Conservation (phyloP, 2,113 vertebrate genomes). For the Petromus typicus region DNA sequence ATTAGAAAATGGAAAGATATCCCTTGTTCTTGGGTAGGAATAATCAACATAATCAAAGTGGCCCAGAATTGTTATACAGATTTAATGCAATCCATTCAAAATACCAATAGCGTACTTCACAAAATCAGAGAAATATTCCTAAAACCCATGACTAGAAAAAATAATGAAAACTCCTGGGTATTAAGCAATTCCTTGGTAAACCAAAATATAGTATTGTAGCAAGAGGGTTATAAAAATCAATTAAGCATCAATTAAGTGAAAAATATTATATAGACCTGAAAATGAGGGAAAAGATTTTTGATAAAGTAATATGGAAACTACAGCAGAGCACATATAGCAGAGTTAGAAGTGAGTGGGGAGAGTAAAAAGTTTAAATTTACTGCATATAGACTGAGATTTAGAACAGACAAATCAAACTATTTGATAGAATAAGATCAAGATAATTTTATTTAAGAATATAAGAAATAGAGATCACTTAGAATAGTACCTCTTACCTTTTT, state of each 20-base stretch:
- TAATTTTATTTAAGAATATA: background rate
- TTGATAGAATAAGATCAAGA: background rate
- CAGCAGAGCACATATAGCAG: background rate
- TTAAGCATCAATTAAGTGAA: background rate
- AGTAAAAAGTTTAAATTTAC: background rate
- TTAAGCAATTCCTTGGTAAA: background rate
- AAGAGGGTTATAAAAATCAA: background rate
- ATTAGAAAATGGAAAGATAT: too few species aligned
- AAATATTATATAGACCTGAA: background rate
- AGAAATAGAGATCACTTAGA: background rate
- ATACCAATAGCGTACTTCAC: background rate
- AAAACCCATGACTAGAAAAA: background rate
- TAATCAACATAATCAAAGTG: too few species aligned
- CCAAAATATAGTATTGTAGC: background rate
- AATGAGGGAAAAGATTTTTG: background rate
- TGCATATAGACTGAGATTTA: background rate
- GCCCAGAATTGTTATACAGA: too few species aligned
- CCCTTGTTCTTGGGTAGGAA: too few species aligned
- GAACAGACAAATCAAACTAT: background rate
- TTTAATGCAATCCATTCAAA: background rate
- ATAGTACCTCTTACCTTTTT: background rate
- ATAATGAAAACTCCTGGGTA: background rate
- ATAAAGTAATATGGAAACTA: background rate
- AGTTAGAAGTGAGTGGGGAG: background rate
- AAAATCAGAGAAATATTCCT: background rate